Conservation (phyloP, 2,113 vertebrate genomes). For the Solenodon paradoxus region DNA sequence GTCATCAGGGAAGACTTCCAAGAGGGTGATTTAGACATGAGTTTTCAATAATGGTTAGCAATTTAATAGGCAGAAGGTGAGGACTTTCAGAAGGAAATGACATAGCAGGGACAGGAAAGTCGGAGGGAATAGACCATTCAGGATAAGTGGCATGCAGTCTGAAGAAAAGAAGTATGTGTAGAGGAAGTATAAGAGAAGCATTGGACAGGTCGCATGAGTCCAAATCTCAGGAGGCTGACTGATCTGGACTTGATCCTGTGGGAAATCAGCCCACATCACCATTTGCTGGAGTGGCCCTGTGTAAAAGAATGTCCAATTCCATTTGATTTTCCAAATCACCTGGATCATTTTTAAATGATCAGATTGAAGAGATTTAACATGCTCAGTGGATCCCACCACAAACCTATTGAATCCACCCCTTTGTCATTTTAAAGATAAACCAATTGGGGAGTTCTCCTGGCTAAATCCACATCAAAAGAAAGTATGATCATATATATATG, state of each 20-base stretch:
- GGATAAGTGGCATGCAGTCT: not conserved
- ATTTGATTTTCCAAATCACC: not conserved
- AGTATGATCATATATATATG: not conserved
- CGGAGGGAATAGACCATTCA: not conserved
- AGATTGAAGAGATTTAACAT: not conserved
- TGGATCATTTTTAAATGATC: not conserved
- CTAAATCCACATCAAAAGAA: not conserved
- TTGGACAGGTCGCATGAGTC: fast-evolving
- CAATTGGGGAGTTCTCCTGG: not conserved
- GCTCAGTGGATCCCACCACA: not conserved
- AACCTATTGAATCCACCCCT: not conserved
- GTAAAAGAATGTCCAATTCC: not conserved
- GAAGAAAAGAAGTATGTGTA: fast-evolving
- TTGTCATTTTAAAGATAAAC: not conserved
- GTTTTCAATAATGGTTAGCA: too few relatives aligned
- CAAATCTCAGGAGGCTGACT: not conserved
- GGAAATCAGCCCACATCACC: too few relatives aligned
- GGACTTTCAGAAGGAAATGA: not conserved
- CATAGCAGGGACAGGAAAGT: not conserved
- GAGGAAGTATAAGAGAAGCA: not conserved
- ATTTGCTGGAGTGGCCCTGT: too few relatives aligned
- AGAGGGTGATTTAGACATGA: not conserved
- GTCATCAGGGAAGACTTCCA: not conserved
- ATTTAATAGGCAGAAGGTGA: not conserved
- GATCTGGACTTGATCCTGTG: not conserved